Evolutionary conservation across 2,888 invertebrate species (phyloP).

Genomic region (Digitonthophagus gazella): DNA sequence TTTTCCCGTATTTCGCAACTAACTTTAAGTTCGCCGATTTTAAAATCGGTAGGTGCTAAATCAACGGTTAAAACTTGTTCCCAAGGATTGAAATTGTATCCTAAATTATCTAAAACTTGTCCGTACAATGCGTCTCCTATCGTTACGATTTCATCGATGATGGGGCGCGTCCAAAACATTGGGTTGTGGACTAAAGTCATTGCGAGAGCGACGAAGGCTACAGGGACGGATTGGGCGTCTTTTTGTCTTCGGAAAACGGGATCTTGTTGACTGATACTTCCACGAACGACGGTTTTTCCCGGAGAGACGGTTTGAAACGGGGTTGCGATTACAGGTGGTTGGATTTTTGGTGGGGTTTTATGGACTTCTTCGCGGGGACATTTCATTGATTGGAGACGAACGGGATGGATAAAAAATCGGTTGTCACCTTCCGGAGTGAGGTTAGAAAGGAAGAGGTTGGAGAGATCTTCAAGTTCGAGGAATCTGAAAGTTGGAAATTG

Average conservation of each 20-base stretch:
- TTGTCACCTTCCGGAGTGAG: constrained; percentile 42
- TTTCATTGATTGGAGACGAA: constrained; percentile 34
- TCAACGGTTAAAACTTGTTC: constrained; percentile 55
- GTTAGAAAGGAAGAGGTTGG: constrained; percentile 43
- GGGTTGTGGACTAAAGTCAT: constrained; percentile 61
- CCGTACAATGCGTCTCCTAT: constrained; percentile 55
- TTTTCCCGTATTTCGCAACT: constrained; percentile 52
- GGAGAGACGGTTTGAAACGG: constrained; percentile 32
- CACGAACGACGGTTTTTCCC: constrained; percentile 50
- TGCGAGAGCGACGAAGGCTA: constrained; percentile 58
- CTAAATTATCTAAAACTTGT: constrained; percentile 54
- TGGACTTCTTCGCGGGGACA: constrained; percentile 36
- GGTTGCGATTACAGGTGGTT: constrained; percentile 17
- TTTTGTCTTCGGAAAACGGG: constrained; percentile 55
- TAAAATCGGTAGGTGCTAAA: constrained; percentile 49
- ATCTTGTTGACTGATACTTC: constrained; percentile 53
- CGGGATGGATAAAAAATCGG: constrained; percentile 41
- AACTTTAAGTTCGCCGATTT: constrained; percentile 51
- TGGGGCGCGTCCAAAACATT: constrained; percentile 60
- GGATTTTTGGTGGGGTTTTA: constrained; percentile 35
- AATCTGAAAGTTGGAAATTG: neutral
- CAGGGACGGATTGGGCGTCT: constrained; percentile 56
- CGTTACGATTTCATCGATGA: constrained; percentile 56
- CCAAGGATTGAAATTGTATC: constrained; percentile 57
- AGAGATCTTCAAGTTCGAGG: constrained; percentile 39